phyloP scores from a whole-genome alignment of 1,140 invertebrate species.

The Chionoecetes opilio region DNA sequence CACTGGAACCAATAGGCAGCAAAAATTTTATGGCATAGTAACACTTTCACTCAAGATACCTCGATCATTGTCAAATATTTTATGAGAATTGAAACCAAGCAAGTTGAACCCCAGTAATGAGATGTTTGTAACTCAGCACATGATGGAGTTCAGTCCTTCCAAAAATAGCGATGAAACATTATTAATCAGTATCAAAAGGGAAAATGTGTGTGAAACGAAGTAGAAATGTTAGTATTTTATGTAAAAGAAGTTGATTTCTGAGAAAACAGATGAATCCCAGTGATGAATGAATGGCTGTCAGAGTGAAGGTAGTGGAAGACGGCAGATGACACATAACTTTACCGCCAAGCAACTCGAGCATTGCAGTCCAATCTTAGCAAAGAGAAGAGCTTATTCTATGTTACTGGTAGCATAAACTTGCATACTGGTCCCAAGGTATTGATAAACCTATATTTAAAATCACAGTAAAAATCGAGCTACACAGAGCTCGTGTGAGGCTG shows the following conservation, averaged over 20 bases:
- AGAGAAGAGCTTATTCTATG: conserved; percentile 41
- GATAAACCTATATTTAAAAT: conserved; percentile 75
- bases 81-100: background rate
- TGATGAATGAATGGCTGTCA: background rate
- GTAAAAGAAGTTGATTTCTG: no score
- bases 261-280: no score
- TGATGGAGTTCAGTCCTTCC: background rate
- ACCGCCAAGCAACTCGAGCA: background rate
- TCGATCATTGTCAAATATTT: no score
- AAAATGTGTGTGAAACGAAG: background rate
- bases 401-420: conserved; percentile 59
- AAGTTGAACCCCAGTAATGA: no score
- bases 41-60: background rate
- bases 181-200: background rate
- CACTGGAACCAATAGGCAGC: background rate
- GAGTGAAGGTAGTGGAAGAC: background rate
- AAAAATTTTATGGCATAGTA: background rate
- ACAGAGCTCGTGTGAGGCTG: conserved; percentile 41
- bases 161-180: background rate
- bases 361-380: background rate
- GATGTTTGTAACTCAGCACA: no score
- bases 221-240: background rate
- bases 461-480: conserved; percentile 66
- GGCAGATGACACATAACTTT: background rate
- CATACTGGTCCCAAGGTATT: conserved; percentile 55